A percentile compares a stretch with the other conserved stretches of the same genome.
Evolutionary conservation across 2,113 vertebrate species (phyloP).

Genomic region (Spea bombifrons): DNA sequence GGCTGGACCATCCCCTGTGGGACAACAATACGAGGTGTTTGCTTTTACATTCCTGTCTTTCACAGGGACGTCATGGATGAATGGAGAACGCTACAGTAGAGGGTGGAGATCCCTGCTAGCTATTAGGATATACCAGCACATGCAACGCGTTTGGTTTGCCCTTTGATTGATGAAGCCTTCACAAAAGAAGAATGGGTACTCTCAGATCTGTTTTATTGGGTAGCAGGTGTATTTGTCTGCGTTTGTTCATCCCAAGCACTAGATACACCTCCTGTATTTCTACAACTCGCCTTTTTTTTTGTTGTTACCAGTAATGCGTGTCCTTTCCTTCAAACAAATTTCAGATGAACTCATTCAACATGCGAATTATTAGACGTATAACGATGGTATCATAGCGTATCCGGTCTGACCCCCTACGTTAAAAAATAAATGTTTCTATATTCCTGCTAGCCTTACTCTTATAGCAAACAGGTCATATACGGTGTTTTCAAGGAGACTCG

Average conservation of each 20-base stretch:
- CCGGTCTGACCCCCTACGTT: no score
- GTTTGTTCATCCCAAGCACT: background rate
- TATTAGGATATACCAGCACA: background rate
- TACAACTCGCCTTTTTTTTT: background rate
- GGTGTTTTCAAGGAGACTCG: no score
- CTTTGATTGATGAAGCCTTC: conserved; percentile 26
- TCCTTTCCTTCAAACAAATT: background rate
- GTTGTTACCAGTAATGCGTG: conserved; percentile 1
- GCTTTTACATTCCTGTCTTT: conserved; percentile 23
- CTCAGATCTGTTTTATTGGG: conserved; percentile 20
- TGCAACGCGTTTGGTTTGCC: conserved; percentile 16
- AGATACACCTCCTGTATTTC: background rate
- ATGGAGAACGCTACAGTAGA: background rate
- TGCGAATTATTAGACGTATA: background rate
- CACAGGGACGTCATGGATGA: background rate
- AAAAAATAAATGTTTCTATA: no score
- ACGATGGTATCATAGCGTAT: background rate
- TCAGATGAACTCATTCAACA: background rate
- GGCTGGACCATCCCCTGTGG: background rate
- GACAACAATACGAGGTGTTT: conserved; percentile 13
- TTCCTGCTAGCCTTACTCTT: no score
- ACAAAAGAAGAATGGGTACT: conserved; percentile 19
- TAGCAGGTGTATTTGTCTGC: conserved; percentile 44
- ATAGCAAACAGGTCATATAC: no score
- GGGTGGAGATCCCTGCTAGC: conserved; percentile 4